Evolutionary conservation across 2,797 vertebrate species (phyloP).

Genomic region (Crocidura indochinensis): DNA sequence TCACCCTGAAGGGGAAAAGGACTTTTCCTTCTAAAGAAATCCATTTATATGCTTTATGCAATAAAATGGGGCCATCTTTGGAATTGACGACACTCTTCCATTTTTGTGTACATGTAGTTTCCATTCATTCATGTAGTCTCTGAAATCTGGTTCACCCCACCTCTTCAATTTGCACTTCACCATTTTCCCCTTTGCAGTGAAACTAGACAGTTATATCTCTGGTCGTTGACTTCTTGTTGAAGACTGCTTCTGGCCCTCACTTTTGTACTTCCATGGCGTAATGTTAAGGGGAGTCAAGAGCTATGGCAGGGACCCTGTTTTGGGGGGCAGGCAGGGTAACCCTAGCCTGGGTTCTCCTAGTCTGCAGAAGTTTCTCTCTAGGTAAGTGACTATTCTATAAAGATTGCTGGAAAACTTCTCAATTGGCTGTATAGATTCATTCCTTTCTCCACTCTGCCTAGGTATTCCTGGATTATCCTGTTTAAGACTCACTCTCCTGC

Average conservation of each 20-base stretch:
- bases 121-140: neutral
- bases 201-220: neutral
- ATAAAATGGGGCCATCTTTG: constrained; percentile 70
- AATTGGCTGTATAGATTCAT: neutral
- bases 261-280: neutral
- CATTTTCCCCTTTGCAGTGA: constrained; percentile 14
- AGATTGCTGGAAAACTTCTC: neutral
- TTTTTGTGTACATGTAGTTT: neutral
- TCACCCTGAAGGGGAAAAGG: neutral
- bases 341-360: constrained; percentile 32
- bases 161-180: constrained; percentile 42
- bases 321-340: constrained; percentile 6
- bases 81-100: constrained; percentile 1
- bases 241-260: neutral
- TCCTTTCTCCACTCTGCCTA: neutral
- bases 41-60: constrained; percentile 26
- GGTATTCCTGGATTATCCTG: constrained; percentile 84
- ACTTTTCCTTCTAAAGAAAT: constrained; percentile 13
- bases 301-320: constrained; percentile 62
- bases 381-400: constrained; percentile 63
- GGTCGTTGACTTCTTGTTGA: neutral
- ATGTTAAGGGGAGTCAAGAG: neutral
- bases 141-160: constrained; percentile 1
- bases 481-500: constrained; percentile 91
- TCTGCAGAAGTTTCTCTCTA: constrained; percentile 78